Evolutionary conservation across 1,140 invertebrate species (phyloP), one percentile per base, ranked within the genome.

Genomic region (Pinna nobilis): DNA sequence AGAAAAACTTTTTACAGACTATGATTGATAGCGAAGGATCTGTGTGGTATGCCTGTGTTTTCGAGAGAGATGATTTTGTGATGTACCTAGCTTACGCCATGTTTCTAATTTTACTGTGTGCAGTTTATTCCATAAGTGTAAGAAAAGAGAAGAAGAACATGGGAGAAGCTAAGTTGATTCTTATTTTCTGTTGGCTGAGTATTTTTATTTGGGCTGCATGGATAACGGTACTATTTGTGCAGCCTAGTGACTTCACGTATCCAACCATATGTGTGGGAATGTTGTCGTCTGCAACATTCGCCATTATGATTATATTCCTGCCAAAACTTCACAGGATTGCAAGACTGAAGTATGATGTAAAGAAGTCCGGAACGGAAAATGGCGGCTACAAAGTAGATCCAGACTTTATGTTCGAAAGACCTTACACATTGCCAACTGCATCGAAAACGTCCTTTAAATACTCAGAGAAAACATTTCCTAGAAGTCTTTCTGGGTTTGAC

Each of bases 281-380:
- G 5, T 85, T 92, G 47, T 88, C 89, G 9, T 91, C 90, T 2
- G 91, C 91, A 1, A 91, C 91, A 2, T 79, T 89, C 0, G 87
- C 92, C 37, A 88, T 93, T 20, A 74, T 91, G 1, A 88, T 90
- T 4, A 86, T 93, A 1, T 91, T 92, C 37, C 88, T 92, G 64
- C 92, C 92, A 2, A 89, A 91, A 66, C 90, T 92, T 1, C 92
- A 92, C 76, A 90, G 91, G 66, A 92, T 93, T 88, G 83, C 91
- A 0, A 73, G 79, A 25, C 69, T 85, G 5, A 84, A 82, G 57
- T 86, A 86, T 57, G 83, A 84, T 32, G 73, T 86, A 6, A 64
- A 76, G 49, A 78, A 76, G 49, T 76, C 78, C 18, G 60, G 67
- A 9, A 64, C 68, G 49, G 74, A 82, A 32, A 66, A 59, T 44